These are phyloP conservation scores for Hassar affinis DNA, from an alignment of 2,113 vertebrate species.

Conservation along the genomic window DNA sequence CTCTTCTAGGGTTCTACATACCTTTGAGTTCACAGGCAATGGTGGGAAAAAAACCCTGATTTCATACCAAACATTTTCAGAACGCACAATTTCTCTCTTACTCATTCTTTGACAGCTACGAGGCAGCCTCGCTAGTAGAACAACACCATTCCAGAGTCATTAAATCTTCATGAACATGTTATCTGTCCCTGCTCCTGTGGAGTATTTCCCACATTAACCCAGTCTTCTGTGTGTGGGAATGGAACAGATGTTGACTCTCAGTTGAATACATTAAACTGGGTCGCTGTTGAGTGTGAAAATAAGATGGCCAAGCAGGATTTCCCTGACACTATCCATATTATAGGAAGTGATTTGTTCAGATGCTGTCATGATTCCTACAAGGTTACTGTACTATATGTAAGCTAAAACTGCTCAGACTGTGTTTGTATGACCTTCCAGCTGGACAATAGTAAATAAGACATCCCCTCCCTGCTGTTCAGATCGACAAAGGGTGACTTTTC, in stretches of 20 bases:
- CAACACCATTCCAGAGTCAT: slow-evolving; percentile 29
- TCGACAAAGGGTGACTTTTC: not conserved
- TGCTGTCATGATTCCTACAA: not conserved
- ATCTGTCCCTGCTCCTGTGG: slow-evolving; percentile 27
- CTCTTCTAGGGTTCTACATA: not conserved
- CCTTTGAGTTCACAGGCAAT: not conserved
- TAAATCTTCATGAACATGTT: slow-evolving; percentile 30
- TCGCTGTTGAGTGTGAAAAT: slow-evolving; percentile 12
- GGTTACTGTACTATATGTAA: not conserved
- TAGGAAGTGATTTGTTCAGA: not conserved
- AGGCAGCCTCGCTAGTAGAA: not conserved
- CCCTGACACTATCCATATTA: not conserved
- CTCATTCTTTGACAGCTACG: not conserved
- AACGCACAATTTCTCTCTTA: not conserved
- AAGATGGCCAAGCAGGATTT: not conserved
- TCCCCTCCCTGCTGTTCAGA: not conserved
- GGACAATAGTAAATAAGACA: not conserved
- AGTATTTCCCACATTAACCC: slow-evolving; percentile 46
- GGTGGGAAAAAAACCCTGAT: not conserved
- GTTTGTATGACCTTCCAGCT: not conserved
- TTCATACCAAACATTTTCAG: not conserved
- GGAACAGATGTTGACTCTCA: slow-evolving; percentile 29
- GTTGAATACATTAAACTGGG: slow-evolving; percentile 38
- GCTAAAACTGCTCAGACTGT: not conserved
- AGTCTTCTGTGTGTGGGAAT: slow-evolving; percentile 42